Percentiles rank a stretch among this genome's conserved stretches.
Evolutionary conservation across 2,113 vertebrate species (phyloP).

Genomic region (Cranoglanis bouderius): DNA sequence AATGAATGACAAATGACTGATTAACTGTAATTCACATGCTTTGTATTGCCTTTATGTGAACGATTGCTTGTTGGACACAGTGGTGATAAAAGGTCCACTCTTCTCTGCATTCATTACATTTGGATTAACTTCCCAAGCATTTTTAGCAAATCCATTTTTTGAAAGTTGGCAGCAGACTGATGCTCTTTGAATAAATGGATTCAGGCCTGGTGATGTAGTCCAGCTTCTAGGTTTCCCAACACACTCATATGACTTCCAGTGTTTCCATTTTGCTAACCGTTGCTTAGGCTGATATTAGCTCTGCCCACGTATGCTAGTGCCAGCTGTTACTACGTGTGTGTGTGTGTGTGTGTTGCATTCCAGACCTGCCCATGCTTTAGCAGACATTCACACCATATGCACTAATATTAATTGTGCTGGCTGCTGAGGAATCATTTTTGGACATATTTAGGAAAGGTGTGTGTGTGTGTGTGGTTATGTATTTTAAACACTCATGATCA

Average conservation of each 20-base stretch:
- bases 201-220: not conserved
- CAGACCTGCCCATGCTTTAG: not conserved
- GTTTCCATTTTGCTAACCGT: conserved; percentile 33
- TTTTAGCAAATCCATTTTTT: not conserved
- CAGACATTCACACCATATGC: not conserved
- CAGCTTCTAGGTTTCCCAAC: conserved; percentile 4
- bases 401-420: not conserved
- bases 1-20: not conserved
- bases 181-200: not conserved
- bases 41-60: not conserved
- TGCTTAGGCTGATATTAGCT: conserved; percentile 11
- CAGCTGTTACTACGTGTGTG: conserved; percentile 14
- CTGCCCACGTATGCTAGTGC: conserved; percentile 17
- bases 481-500: not conserved
- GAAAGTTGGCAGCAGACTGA: not conserved
- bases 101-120: not conserved
- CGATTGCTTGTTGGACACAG: not conserved
- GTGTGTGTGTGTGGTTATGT: not conserved
- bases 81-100: not conserved
- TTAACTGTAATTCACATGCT: not conserved
- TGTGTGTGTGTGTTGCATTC: not conserved
- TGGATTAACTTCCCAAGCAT: no score
- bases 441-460: not conserved
- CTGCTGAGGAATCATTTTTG: not conserved
- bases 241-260: conserved; percentile 5